Evolutionary conservation across 2,888 invertebrate species (phyloP), one percentile per base, ranked within the genome.

Genomic region (Hipparchia sbordonii): DNA sequence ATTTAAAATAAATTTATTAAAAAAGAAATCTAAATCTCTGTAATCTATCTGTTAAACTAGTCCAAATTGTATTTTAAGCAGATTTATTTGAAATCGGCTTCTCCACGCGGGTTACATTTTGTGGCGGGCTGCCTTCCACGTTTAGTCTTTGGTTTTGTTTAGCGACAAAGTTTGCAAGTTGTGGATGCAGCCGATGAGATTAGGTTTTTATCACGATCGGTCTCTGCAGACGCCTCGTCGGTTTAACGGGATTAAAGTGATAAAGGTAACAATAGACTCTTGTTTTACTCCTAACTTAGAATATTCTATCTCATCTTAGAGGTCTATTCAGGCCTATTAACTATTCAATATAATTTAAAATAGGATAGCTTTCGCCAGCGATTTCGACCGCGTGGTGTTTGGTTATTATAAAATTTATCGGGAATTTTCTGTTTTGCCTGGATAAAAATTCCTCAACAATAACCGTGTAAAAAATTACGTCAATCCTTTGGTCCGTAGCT

Each of bases 241-340:
- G 51, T 60, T 71, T 71, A 67, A 68, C 56, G 70, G 72, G 72
- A 74, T 75, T 70, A 23, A 66, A 54, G 63, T 54, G 68, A 65
- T 70, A 61, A 71, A 13, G n/a, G 23, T 61, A 59, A 33, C 60
- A 74, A 72, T 57, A 45, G 65, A 56, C 13, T 6, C 13, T 10
- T 33, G 51, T 65, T 33, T 52, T 52, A 46, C 45, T 39, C n/a
- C 45, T 6, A 12, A 46, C n/a, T 10, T 10, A 45, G 45, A 61
- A 2, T 60, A 33, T 60, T 60, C 10, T n/a, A 54, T 48, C 56
- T 10, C 52, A 63, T 7, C 52, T 54, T 1, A 23, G 33, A 9
- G 6, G n/a, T 13, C 13, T 63, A 13, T 39, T 4, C 23, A 23
- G 23, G 23, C 23, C 2, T 39, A 39, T 39, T 39, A 4, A 39